Evolutionary conservation across 2,888 invertebrate species (phyloP), one percentile per base, ranked within the genome.

Genomic region (Philereme transversata): DNA sequence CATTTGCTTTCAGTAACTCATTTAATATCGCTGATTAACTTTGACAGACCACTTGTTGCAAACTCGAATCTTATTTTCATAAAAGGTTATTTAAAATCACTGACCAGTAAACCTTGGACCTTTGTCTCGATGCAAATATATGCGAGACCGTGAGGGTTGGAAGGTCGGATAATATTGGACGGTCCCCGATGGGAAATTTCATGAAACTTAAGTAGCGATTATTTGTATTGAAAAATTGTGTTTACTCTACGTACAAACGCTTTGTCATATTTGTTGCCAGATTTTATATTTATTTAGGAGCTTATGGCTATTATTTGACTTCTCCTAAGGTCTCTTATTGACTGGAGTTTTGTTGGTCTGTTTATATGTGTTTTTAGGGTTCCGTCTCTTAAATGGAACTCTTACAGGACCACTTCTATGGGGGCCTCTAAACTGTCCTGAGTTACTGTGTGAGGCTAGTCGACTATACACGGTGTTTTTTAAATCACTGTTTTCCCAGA

Each of bases 21-120:
- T 44, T 55, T 47, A 48, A 47, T 59, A 40, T 51, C 47, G 33
- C 43, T 56, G 41, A 55, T 59, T 54, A 56, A 8, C 56, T 56
- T 48, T 53, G 41, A 43, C 57, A 49, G 47, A 22, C 63, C 66
- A 66, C 66, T 66, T 63, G 66, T 66, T 60, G 66, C 60, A 22
- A 60, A 51, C 38, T 22, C 22, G 22, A 22, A 22, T 22, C 44
- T 49, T 49, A 56, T 63, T 63, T 61, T 50, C 55, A 65, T 63
- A 63, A 57, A 57, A 55, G 33, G 57, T 43, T 44, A 43, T 48
- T 46, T 60, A 47, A 47, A 51, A 22, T 52, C n/a, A 41, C 34
- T 0, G 52, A 35, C 57, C 60, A 60, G 7, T 34, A 4, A 22
- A 11, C 41, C 47, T 34, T 56, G 64, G 53, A 43, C 45, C 45